Base-by-base conservation (phyloP, 2,113 vertebrate genomes). In the Leucoraja erinaceus region DNA sequence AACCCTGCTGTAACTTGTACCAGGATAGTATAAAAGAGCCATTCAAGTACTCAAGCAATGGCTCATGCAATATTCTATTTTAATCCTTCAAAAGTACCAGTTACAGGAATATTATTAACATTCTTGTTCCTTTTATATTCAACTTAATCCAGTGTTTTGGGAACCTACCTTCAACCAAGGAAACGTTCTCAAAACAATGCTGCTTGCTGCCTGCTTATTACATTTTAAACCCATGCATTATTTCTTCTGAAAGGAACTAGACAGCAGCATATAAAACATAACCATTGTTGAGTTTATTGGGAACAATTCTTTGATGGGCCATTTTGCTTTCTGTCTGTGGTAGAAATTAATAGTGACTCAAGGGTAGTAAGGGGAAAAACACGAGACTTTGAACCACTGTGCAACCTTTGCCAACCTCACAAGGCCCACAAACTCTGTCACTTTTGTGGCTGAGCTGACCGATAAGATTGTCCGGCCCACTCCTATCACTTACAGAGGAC, bases 1-100 rank as follows among this genome's bases (percentile, higher is more conserved):
- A 86, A 86, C 83, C 12, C 56, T 61, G 56, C 83, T 86, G 83
- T 86, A 63, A 88, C 83, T 7, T 88, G 83, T 63, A 31, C n/a
- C 10, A 88, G 83, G 5, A n/a, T 18, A 88, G 31, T 88, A 88
- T 88, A 88, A 88, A 63, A 88, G 83, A 66, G 14, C 83, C 59
- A 88, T 88, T 88, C 56, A 63, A 63, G 28, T 31, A 31, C 61
- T 66, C 83, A 28, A 56, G 31, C 16, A 31, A 63, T 88, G 31
- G 28, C 28, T 88, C 16, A 59, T 33, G 59, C 59, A 66, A 66
- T 88, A 16, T 63, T 66, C 83, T 88, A 88, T 88, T 88, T 86
- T 66, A 88, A 88, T 31, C 5, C 83, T 61, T 63, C 28, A 63
- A 16, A 63, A n/a, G 4, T 14, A 6, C 16, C 56, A 31, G 83